Conservation (phyloP, 2,888 invertebrate genomes). For the Globia sparganii region DNA sequence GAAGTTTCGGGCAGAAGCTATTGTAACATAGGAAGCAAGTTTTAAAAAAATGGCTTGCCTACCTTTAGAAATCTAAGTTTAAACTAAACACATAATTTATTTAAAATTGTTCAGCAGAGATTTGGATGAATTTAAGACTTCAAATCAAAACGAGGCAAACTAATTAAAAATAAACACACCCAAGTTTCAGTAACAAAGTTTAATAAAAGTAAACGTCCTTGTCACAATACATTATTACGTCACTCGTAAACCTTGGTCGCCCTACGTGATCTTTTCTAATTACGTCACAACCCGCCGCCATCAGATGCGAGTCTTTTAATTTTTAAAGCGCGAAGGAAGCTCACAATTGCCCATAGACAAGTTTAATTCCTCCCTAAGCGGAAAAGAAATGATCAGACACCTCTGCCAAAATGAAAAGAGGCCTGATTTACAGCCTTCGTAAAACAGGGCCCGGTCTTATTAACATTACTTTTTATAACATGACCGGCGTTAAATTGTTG, state of each 20-base stretch:
- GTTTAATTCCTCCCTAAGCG: constrained; percentile 83
- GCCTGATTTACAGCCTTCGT: constrained; percentile 87
- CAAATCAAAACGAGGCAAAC: neutral
- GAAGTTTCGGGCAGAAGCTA: neutral
- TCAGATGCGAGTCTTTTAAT: constrained; percentile 70
- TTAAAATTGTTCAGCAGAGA: neutral
- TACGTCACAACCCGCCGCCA: constrained; percentile 30
- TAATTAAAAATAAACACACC: constrained; percentile 10
- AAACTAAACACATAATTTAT: neutral
- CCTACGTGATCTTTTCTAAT: constrained; percentile 51
- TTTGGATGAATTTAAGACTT: neutral
- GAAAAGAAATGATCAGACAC: constrained; percentile 88
- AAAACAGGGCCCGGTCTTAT: constrained; percentile 86
- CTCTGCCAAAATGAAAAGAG: constrained; percentile 87
- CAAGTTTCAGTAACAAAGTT: constrained; percentile 19
- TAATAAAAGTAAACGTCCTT: constrained; percentile 21
- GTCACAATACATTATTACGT: constrained; percentile 21
- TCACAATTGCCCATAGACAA: constrained; percentile 84
- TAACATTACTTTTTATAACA: constrained; percentile 90
- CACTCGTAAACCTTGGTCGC: constrained; percentile 35
- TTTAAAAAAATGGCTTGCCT: neutral
- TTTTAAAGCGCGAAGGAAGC: constrained; percentile 72
- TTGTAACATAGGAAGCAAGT: neutral
- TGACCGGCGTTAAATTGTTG: constrained; percentile 86
- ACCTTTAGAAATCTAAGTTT: neutral